Base-by-base conservation (phyloP, 2,888 invertebrate genomes). In the Apodemia duryi region DNA sequence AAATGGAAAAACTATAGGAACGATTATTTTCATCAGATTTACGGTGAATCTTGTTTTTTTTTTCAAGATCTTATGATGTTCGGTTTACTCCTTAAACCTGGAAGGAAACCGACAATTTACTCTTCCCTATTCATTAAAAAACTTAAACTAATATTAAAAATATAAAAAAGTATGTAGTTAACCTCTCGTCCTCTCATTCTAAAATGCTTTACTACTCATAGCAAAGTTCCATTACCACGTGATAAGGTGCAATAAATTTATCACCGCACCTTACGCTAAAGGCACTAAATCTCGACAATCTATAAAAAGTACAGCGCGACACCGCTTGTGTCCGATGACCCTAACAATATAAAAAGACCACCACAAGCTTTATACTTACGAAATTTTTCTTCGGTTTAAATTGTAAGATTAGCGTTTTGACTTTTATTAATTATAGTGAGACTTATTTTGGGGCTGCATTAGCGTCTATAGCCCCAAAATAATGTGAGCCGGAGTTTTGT, bases 171-270 rank as follows among this genome's bases (percentile, higher is more conserved):
- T 32, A 11, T 29, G 57, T 60, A n/a, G n/a, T 6, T 35, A 32
- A 60, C 57, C 57, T 60, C n/a, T 60, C 32, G n/a, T 35, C 35
- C 35, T 60, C 54, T 51, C 35, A 41, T 41, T 61, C 52, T 61
- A 52, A 62, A 68, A 66, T 61, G 68, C 63, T 68, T 65, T 51
- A 41, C 63, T 54, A 63, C 69, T 69, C 68, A 70, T 69, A 70
- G 70, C 67, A 68, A 68, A 77, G 80, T 80, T 82, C 85, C 83
- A 86, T 84, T 83, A 83, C 77, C 75, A 74, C 76, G 74, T 84
- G 89, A 88, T 89, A 89, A 89, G 83, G 73, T 70, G 72, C 81
- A 77, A 86, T 88, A 88, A 85, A 89, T 89, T 86, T 87, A 88
- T 87, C 88, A 85, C 84, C 81, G 74, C 75, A 75, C 78, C 78